These are phyloP conservation scores for Oriolus oriolus DNA, from an alignment of 2,113 vertebrate genomes.

Conservation along the genomic window DNA sequence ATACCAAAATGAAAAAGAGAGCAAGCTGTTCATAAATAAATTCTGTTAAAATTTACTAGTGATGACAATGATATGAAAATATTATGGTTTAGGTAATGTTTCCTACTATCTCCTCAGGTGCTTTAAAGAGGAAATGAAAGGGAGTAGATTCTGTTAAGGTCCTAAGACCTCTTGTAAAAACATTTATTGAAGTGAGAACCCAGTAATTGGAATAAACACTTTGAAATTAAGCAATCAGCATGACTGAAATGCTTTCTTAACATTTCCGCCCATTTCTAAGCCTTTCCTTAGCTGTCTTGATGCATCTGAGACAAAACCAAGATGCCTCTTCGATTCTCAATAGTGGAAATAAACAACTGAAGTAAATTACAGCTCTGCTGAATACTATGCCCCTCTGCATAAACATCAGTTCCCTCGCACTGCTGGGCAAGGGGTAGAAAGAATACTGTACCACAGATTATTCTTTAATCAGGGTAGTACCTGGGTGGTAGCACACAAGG, in stretches of 20 bases:
- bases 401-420: neutral
- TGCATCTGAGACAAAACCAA: neutral
- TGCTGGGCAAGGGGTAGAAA: neutral
- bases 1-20: neutral
- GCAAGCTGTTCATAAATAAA: neutral
- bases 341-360: neutral
- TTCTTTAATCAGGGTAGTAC: neutral
- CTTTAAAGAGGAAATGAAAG: neutral
- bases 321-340: neutral
- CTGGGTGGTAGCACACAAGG: neutral
- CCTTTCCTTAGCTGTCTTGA: neutral
- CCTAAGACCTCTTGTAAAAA: neutral
- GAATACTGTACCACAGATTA: neutral
- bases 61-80: neutral
- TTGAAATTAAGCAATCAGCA: neutral
- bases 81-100: neutral
- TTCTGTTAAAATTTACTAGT: neutral
- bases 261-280: neutral
- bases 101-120: neutral
- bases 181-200: neutral
- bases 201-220: neutral
- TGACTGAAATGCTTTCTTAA: neutral
- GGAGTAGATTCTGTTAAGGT: neutral
- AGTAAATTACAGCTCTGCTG: neutral
- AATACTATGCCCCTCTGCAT: neutral